Base-by-base conservation (phyloP, 2,888 invertebrate genomes). In the Liodrosophila aerea region DNA sequence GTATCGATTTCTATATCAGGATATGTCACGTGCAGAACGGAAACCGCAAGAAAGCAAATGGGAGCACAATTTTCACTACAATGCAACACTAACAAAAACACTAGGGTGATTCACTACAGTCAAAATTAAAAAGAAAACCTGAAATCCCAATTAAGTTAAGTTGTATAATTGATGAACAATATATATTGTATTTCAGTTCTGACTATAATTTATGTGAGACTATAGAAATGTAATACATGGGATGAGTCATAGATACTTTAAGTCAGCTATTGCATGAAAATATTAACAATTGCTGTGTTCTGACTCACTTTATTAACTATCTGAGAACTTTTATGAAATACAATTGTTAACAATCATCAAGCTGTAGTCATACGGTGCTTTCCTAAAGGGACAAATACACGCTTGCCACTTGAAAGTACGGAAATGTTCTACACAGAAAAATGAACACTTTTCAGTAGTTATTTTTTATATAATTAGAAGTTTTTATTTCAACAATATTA, bases 1-100 rank as follows among this genome's bases (percentile, higher is more conserved):
- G 66, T 73, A 78, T 82, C 78, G 78, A 82, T 78, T 82, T 82
- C 76, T 78, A 68, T 73, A 76, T 82, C 76, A 65, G 76, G 72
- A 76, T 74, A 63, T 80, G 77, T 77, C 80, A 77, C 77, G 77
- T 77, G 80, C 80, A 65, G 52, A 60, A 57, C 68, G 59, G 37
- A 54, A 64, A 56, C 51, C 59, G 62, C 66, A 46, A 66, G 58
- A 62, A 44, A 27, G 3, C 22, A 61, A 72, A 63, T 59, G 53
- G 53, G 39, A 44, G 33, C 58, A 64, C 47, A 64, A 18, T 64
- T 64, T 58, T 37, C 29, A 57, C 36, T 36, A 12, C 29, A 15
- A 1, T 13, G 29, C 1, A 8, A 8, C 3, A 37, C n/a, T 13
- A 4, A 4, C 4, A 27, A 27, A 18, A 22, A 34, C n/a, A 45